Evolutionary conservation across 2,888 invertebrate genomes (phyloP).

Genomic region (Enoplolaimus lenunculus): DNA sequence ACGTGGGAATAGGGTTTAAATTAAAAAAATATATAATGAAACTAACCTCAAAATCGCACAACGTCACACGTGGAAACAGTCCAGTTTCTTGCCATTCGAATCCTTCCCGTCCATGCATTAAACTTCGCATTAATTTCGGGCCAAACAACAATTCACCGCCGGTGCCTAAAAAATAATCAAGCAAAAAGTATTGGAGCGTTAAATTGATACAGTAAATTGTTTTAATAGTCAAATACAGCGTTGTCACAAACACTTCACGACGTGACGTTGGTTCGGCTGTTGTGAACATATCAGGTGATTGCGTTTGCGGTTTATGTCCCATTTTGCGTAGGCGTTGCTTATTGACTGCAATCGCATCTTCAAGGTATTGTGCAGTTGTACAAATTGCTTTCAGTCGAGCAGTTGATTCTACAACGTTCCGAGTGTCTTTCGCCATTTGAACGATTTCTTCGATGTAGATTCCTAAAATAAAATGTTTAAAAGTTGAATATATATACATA

Average conservation of each 20-base stretch:
- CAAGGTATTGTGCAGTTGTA: conserved; percentile 1
- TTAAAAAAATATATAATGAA: background rate
- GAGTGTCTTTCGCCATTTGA: conserved; percentile 6
- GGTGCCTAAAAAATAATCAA: too few relatives aligned
- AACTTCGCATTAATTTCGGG: background rate
- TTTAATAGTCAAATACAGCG: conserved; percentile 6
- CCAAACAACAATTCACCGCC: background rate
- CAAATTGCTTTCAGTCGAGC: background rate
- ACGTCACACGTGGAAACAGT: too few relatives aligned
- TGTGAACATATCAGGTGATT: too few relatives aligned
- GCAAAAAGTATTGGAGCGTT: background rate
- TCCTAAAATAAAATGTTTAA: conserved; percentile 9
- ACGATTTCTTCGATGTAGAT: conserved; percentile 6
- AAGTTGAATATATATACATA: too few relatives aligned
- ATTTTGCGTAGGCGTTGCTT: background rate
- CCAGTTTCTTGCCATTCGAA: conserved; percentile 9
- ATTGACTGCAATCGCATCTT: background rate
- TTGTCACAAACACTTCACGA: background rate
- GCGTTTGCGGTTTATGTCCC: background rate
- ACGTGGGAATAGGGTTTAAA: too few relatives aligned
- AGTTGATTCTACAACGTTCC: background rate
- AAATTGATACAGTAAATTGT: background rate
- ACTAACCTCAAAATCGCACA: conserved; percentile 10
- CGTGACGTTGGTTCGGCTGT: too few relatives aligned
- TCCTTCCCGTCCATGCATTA: background rate